Conservation (phyloP, 2,797 vertebrate species). For the Etheostoma perlongum region DNA sequence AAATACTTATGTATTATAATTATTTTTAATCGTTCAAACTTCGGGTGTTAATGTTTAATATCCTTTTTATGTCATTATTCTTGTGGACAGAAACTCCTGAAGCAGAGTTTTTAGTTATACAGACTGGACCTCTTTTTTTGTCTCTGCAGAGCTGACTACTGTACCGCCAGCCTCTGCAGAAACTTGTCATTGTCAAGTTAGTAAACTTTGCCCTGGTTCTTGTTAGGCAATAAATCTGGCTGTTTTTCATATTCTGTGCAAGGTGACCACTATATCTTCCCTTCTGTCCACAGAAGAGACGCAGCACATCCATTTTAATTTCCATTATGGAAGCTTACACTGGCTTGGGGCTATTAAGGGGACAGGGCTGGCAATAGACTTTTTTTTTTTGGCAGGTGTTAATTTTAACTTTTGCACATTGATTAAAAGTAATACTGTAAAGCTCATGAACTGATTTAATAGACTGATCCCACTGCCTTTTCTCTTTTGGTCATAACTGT, state of each 20-base stretch:
- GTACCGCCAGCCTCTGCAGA: conserved; percentile 22
- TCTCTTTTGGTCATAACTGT: neutral
- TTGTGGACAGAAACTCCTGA: conserved; percentile 13
- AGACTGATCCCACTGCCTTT: conserved; percentile 2
- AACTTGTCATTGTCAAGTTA: conserved; percentile 31
- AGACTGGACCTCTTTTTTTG: conserved; percentile 9
- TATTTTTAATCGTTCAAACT: neutral
- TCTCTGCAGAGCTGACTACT: conserved; percentile 14
- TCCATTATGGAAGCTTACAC: conserved; percentile 16
- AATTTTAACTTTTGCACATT: conserved; percentile 42
- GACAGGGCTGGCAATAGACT: conserved; percentile 20
- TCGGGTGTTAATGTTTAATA: conserved; percentile 10
- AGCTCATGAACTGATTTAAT: neutral
- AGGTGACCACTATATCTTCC: conserved; percentile 29
- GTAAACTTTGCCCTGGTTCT: conserved; percentile 26
- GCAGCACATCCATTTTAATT: conserved; percentile 36
- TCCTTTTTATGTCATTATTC: conserved; percentile 8
- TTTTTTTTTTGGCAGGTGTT: conserved; percentile 18
- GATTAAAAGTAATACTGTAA: conserved; percentile 39
- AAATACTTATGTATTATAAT: conserved; percentile 18
- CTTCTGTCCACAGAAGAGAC: conserved; percentile 2
- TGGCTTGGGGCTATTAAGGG: conserved; percentile 25
- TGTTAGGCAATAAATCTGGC: conserved; percentile 32
- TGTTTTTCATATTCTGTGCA: conserved; percentile 25
- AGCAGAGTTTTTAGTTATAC: conserved; percentile 10